Evolutionary conservation across 1,140 invertebrate species (phyloP).

Genomic region (Saccostrea glomerata): DNA sequence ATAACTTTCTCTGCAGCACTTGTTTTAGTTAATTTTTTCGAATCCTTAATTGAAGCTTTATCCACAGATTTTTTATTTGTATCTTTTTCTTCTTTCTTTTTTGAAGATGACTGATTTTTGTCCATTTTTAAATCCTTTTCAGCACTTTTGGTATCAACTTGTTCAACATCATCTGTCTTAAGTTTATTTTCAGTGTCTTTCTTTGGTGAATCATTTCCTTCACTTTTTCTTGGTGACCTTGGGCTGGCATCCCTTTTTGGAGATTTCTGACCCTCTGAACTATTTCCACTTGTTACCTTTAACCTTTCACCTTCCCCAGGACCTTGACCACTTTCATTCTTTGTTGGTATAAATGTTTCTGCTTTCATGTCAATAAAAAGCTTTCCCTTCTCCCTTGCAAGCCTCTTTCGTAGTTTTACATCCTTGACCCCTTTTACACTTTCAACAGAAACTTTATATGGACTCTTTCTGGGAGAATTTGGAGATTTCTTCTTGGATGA

Average conservation of each 20-base stretch:
- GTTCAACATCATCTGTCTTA: not conserved
- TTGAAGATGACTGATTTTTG: not conserved
- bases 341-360: constrained; percentile 29
- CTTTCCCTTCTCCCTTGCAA: constrained; percentile 14
- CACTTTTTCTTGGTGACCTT: constrained; percentile 1
- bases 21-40: constrained; percentile 31
- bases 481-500: not conserved
- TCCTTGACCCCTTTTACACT: constrained; percentile 6
- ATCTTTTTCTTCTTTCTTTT: constrained; percentile 7
- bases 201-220: not conserved
- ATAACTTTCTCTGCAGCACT: constrained; percentile 32
- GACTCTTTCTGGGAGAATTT: not conserved
- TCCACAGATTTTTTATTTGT: not conserved
- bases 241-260: not conserved
- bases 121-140: not conserved
- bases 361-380: constrained; percentile 3
- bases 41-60: not conserved
- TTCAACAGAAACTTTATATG: constrained; percentile 11
- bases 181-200: not conserved
- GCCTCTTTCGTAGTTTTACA: not conserved
- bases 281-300: not conserved
- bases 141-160: not conserved
- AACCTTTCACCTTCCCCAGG: constrained; percentile 24
- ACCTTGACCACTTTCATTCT: constrained; percentile 46
- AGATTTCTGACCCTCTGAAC: not conserved